Evolutionary conservation across 2,113 vertebrate species (phyloP).

Genomic region (Lucifuga dentata): DNA sequence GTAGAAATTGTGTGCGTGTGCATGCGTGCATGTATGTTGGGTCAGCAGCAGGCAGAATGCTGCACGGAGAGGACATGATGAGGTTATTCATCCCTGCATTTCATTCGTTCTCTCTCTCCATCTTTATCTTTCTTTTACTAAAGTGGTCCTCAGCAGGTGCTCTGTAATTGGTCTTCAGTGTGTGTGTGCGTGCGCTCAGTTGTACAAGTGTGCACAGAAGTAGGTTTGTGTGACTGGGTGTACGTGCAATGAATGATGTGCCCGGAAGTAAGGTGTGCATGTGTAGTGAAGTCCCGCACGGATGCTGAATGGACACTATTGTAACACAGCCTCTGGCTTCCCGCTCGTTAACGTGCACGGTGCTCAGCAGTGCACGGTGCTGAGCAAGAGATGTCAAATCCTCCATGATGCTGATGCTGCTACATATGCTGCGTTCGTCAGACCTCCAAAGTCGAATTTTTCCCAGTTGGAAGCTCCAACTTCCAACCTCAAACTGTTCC

Average conservation of each 20-base stretch:
- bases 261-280: neutral
- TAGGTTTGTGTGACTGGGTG: constrained; percentile 29
- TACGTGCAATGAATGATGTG: constrained; percentile 13
- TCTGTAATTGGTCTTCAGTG: constrained; percentile 27
- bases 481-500: too few species aligned
- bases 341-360: too few species aligned
- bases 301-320: constrained; percentile 54
- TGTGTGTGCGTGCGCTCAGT: neutral
- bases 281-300: constrained; percentile 7
- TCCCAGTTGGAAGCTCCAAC: too few species aligned
- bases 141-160: constrained; percentile 41
- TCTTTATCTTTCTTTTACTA: neutral
- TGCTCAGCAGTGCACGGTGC: neutral
- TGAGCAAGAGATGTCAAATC: constrained; percentile 26
- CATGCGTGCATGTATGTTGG: too few species aligned
- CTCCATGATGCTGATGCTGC: neutral
- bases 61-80: too few species aligned
- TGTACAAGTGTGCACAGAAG: constrained; percentile 5
- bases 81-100: constrained; percentile 12
- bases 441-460: too few species aligned
- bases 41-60: constrained; percentile 50
- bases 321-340: constrained; percentile 26
- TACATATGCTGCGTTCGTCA: constrained; percentile 6
- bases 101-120: too few species aligned
- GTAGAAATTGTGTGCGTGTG: constrained; percentile 40